These are phyloP conservation scores for Calypte anna DNA, from an alignment of 2,113 vertebrate species.

Conservation along the genomic window DNA sequence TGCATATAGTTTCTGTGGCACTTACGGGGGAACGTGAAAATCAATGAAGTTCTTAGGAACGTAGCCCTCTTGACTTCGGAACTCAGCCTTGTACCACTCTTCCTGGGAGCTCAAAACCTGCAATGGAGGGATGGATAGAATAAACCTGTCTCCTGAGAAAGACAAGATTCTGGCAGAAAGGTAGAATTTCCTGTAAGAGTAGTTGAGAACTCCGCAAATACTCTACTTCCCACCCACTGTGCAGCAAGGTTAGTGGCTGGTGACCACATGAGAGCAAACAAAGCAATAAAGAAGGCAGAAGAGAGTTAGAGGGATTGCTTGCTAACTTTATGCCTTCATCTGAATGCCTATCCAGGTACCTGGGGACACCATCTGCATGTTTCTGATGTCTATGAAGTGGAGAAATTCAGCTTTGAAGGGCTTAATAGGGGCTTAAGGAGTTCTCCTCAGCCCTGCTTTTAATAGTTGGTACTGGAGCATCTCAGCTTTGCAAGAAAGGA, in stretches of 20 bases:
- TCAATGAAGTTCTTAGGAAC: slow-evolving; percentile 95
- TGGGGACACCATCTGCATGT: background rate
- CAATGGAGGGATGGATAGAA: slow-evolving; percentile 1
- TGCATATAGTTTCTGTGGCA: background rate
- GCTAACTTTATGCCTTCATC: background rate
- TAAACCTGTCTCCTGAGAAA: background rate
- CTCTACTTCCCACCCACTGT: background rate
- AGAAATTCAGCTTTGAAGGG: slow-evolving; percentile 23
- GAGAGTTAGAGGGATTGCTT: background rate
- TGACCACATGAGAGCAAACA: background rate
- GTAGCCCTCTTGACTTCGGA: slow-evolving; percentile 88
- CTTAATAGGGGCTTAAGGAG: background rate
- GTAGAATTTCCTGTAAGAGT: background rate
- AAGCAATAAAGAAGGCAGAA: background rate
- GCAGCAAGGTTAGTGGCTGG: background rate
- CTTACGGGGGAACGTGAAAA: slow-evolving; percentile 83
- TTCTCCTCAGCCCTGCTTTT: slow-evolving; percentile 8
- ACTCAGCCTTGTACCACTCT: slow-evolving; percentile 93
- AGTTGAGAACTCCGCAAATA: background rate
- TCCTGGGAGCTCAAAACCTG: slow-evolving; percentile 88
- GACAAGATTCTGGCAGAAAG: background rate
- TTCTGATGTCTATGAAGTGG: background rate
- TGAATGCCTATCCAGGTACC: background rate
- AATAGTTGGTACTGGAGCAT: background rate
- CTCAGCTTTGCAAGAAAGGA: background rate